Evolutionary conservation across 2,797 vertebrate species (phyloP).

Genomic region (Coendou prehensilis): DNA sequence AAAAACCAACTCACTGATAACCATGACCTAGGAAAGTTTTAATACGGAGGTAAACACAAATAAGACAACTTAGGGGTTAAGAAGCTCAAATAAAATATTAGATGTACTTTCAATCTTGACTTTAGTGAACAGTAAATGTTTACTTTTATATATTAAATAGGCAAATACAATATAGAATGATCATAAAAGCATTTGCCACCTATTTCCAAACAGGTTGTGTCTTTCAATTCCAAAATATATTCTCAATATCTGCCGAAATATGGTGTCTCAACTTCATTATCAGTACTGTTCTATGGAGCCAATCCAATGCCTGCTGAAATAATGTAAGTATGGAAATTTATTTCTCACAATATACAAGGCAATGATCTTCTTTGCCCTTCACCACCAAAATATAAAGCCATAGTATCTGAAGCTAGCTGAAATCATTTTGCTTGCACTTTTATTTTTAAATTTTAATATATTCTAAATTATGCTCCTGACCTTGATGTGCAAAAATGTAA

Average conservation of each 20-base stretch:
- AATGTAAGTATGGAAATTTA: not conserved
- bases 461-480: conserved; percentile 26
- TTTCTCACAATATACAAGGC: conserved; percentile 30
- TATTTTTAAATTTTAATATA: conserved; percentile 47
- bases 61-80: not conserved
- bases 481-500: not conserved
- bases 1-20: not conserved
- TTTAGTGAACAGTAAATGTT: conserved; percentile 52
- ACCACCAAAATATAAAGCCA: conserved; percentile 50
- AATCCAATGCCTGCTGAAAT: conserved; percentile 35
- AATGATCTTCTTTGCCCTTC: not conserved
- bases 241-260: conserved; percentile 30
- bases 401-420: not conserved
- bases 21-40: not conserved
- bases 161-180: conserved; percentile 28
- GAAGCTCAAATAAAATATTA: conserved; percentile 8
- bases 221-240: conserved; percentile 59
- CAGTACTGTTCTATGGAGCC: not conserved
- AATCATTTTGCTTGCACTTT: conserved; percentile 38
- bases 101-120: conserved; percentile 23
- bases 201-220: conserved; percentile 5
- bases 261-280: conserved; percentile 54
- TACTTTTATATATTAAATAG: conserved; percentile 53
- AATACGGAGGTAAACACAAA: conserved; percentile 53
- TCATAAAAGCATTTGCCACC: conserved; percentile 37